These are phyloP conservation scores for Callyntrura guangdongensis DNA, from an alignment of 2,888 invertebrate species.

Conservation along the genomic window DNA sequence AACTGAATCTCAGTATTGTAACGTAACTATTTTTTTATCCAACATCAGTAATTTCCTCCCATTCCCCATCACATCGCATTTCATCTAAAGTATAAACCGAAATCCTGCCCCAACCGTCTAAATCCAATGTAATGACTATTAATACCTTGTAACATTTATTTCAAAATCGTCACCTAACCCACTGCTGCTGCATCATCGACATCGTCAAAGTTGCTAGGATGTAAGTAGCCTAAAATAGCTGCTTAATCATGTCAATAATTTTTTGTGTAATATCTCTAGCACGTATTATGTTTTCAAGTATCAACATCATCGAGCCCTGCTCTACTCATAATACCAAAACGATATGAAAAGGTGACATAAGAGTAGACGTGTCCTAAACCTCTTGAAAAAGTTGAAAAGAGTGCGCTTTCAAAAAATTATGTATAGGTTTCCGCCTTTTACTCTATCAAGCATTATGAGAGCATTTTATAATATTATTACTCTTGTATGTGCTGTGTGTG, in stretches of 20 bases:
- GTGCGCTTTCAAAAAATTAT: neutral
- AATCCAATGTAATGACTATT: neutral
- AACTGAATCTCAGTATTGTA: neutral
- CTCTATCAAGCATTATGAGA: slow-evolving; percentile 18
- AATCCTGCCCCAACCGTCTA: neutral
- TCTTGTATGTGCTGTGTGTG: slow-evolving; percentile 8
- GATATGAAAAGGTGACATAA: slow-evolving; percentile 41
- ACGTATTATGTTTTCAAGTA: slow-evolving; percentile 29
- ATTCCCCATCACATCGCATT: neutral
- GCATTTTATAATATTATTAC: slow-evolving; percentile 62
- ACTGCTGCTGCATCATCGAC: neutral
- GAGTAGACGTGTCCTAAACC: neutral
- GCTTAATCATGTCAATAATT: neutral
- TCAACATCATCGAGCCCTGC: neutral
- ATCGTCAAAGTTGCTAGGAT: neutral
- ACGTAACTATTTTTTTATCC: neutral
- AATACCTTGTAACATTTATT: neutral
- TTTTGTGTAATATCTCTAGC: neutral
- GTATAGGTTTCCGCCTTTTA: slow-evolving; percentile 31
- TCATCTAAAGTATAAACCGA: neutral
- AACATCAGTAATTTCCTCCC: neutral
- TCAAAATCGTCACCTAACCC: neutral
- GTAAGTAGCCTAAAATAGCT: neutral
- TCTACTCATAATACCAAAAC: neutral
- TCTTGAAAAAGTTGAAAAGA: slow-evolving; percentile 20